Percentiles rank a stretch among this genome's conserved stretches.
These are phyloP conservation scores for Calliphora vomitoria DNA, from an alignment of 2,888 invertebrate species.

Conservation along the genomic window DNA sequence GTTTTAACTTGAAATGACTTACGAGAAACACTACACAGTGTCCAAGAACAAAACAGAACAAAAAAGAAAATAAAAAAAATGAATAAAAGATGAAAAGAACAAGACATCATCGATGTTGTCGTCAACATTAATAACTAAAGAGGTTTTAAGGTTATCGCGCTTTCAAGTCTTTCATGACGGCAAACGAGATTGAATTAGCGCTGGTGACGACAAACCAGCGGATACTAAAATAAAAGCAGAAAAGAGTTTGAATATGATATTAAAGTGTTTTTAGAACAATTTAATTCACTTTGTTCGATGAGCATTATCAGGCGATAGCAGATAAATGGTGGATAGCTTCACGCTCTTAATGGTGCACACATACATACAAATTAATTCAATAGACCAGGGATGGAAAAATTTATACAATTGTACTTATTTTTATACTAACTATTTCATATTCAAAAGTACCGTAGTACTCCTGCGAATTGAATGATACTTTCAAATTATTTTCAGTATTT, in stretches of 20 bases:
- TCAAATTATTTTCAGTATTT: too few species aligned
- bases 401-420: too few species aligned
- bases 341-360: slow-evolving; percentile 83
- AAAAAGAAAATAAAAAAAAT: neutral
- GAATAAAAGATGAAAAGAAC: slow-evolving; percentile 34
- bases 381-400: neutral
- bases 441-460: too few species aligned
- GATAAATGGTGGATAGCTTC: slow-evolving; percentile 84
- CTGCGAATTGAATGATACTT: too few species aligned
- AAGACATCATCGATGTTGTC: slow-evolving; percentile 60
- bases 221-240: slow-evolving; percentile 11
- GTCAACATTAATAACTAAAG: slow-evolving; percentile 68
- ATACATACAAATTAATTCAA: slow-evolving; percentile 61
- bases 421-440: too few species aligned
- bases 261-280: slow-evolving; percentile 81
- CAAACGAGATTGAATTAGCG: slow-evolving; percentile 71
- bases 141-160: slow-evolving; percentile 74
- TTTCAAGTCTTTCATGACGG: slow-evolving; percentile 73
- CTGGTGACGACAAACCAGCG: slow-evolving; percentile 57
- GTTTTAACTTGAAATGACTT: slow-evolving; percentile 61
- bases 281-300: slow-evolving; percentile 85
- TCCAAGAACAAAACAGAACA: neutral
- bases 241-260: slow-evolving; percentile 59
- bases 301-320: slow-evolving; percentile 84
- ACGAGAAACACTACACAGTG: slow-evolving; percentile 2